Base-by-base conservation (phyloP, 2,888 invertebrate genomes). In the Lacanobia wlatinum region DNA sequence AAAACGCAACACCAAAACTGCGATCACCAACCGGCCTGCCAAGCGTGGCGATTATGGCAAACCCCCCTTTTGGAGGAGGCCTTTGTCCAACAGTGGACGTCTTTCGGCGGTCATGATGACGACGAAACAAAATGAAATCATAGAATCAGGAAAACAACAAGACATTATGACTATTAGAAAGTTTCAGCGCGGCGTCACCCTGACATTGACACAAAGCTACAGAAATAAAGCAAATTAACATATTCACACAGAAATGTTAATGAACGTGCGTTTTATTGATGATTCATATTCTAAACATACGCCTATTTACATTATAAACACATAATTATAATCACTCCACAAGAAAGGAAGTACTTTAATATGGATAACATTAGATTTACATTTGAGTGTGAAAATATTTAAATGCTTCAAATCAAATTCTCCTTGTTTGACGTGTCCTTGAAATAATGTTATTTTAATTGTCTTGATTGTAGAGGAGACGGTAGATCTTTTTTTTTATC, bases 261-360 rank as follows among this genome's bases (percentile, higher is more conserved):
- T 69, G 48, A 78, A 68, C 38, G 53, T 23, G 43, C 21, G 43
- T 70, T 68, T 75, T 70, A 78, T 75, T 56, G 79, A 70, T 66
- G 66, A 75, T 75, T 78, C 75, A 78, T 78, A 78, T 78, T 78
- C 78, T 52, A 70, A 55, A 55, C 79, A 78, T 70, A 66, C 79
- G 23, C 40, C 21, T 46, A 78, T 78, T 78, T 78, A 78, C 78
- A 78, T 78, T 75, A 75, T 70, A 70, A 66, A 75, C 65, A 70
- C 38, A 75, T 75, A 74, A 78, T 78, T 78, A 74, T 78, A 78
- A 60, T 78, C 66, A 55, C 40, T 78, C 58, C 50, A 40, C 66
- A 66, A 58, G 74, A 70, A 78, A 75, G 75, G 78, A 75, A 78
- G 55, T 78, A 70, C 48, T 78, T 78, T 55, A 55, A 60, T 78